phyloP scores from a whole-genome alignment of 2,113 vertebrate genomes.

The Phoxinus phoxinus region DNA sequence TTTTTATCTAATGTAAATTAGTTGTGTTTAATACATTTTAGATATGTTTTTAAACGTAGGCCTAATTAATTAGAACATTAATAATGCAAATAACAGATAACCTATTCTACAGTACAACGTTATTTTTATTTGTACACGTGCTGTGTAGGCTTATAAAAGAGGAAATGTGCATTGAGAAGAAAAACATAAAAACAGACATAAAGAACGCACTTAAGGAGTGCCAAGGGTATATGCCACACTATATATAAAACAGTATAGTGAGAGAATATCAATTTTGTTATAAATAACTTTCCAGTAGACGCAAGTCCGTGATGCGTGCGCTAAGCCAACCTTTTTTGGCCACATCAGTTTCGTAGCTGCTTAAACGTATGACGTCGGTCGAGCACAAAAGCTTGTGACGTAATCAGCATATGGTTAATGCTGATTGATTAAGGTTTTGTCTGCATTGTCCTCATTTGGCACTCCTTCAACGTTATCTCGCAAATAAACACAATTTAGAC shows the following conservation, averaged over 20 bases:
- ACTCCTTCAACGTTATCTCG: not conserved
- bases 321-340: not conserved
- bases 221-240: not conserved
- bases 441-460: not conserved
- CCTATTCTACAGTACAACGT: not conserved
- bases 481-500: not conserved
- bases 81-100: not conserved
- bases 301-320: not conserved
- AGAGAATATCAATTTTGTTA: not conserved
- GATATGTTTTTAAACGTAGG: not conserved
- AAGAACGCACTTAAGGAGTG: not conserved
- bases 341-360: not conserved
- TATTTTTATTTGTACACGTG: not conserved
- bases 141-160: not conserved
- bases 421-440: not conserved
- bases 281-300: not conserved
- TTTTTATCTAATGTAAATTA: not conserved
- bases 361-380: not conserved
- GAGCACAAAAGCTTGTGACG: constrained; percentile 1
- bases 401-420: not conserved
- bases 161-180: not conserved
- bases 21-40: not conserved
- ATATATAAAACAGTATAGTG: not conserved
- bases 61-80: not conserved
- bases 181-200: not conserved